Evolutionary conservation across 2,113 vertebrate genomes (phyloP), one percentile per base, ranked within the genome.

Genomic region (Podilymbus podiceps): DNA sequence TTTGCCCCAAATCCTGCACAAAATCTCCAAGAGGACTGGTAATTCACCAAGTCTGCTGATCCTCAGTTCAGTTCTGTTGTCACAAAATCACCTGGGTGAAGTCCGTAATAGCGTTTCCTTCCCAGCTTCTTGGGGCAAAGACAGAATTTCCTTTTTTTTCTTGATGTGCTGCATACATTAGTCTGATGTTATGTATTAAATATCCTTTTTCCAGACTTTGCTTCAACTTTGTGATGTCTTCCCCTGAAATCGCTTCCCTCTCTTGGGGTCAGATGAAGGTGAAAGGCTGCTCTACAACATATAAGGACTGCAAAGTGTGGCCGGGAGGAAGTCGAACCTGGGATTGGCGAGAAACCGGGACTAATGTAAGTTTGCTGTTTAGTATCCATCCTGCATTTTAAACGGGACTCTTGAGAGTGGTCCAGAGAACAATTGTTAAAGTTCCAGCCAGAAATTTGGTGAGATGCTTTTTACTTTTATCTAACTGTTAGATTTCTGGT

Each of bases 251-350:
- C 79, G 93, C 98, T 92, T 99, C 98, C 42, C 96, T 99, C 28
- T 99, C 99, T 15, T 99, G 99, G 99, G 99, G 99, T 75, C 98
- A 98, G 85, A 99, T 99, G 98, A 99, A 98, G 94, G 99, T 99
- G 31, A 98, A 98, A 96, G 99, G 99, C 60, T 98, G 98, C 92
- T 68, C 98, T 30, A 95, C 98, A 42, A 96, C 94, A 1, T 99
- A 99, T 19, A 99, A 99, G 95, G 99, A 99, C 97, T 99, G 99
- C 96, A 99, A 99, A 97, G 99, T 99, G 4, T 99, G 99, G 99
- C 99, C 99, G 0, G 99, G 99, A 85, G 99, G 99, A 56, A 99
- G 99, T 94, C 98, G 99, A 24, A 96, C 98, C 23, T 99, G 99
- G 99, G 99, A 99, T 67, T 99, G 99, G 99, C 97, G 99, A 91